Base-by-base conservation (phyloP, 2,797 vertebrate genomes). In the Neostethus bicornis region DNA sequence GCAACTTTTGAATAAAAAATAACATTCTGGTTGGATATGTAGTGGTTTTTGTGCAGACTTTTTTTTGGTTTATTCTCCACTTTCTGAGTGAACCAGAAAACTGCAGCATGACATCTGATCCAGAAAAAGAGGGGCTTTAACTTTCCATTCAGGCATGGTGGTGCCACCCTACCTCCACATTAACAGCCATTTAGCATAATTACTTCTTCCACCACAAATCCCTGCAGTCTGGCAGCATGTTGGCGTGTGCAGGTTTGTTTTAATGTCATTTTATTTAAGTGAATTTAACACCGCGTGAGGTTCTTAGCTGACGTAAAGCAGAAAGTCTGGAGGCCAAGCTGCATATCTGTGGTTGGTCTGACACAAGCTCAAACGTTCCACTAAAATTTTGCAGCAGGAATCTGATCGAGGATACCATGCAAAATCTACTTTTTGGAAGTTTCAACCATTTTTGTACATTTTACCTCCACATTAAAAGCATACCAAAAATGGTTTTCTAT, bases 151-250 rank as follows among this genome's bases (percentile, higher is more conserved):
- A 55, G 61, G 47, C 61, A 67, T 73, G 72, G 68, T 17, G 28
- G 50, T 71, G 58, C 47, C 55, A 47, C 34, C 9, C 16, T 23
- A 7, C 51, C 47, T 51, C 53, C 52, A 44, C 24, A 32, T 80
- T 72, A 66, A 66, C 58, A 55, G 69, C 75, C 20, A 72, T 74
- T 75, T 71, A 28, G 35, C 66, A 54, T 68, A 73, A 81, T 69
- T 48, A 41, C 53, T 51, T 65, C 56, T 61, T 69, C 50, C 32
- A 58, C 66, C 71, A 54, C 66, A 72, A 62, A 70, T 45, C 29
- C 65, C 52, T 37, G 63, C 61, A 61, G 41, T 43, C 62, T 69
- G 60, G 77, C 50, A 68, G 75, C 73, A 62, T 64, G 43, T 44
- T 49, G 56, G 50, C n/a, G 23, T 44, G 31, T 38, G 50, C 66